Evolutionary conservation across 1,140 invertebrate genomes (phyloP), one percentile per base, ranked within the genome.

Genomic region (Papilio dardanus): DNA sequence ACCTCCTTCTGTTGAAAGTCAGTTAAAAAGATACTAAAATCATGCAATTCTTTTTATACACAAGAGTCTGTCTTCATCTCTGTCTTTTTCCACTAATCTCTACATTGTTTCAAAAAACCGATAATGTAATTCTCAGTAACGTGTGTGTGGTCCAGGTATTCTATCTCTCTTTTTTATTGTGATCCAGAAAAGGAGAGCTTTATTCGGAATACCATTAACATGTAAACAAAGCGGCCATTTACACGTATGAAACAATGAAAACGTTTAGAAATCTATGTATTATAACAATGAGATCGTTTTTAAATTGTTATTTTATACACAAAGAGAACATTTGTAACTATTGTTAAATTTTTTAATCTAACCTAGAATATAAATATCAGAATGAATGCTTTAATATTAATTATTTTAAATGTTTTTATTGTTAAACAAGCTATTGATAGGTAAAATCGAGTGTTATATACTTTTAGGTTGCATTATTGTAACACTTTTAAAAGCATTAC

Each of bases 241-340:
- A 58, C 21, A 28, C 30, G 54, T 58, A 58, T 16, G 54, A 24
- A 30, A 58, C 54, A 58, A 58, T 58, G 54, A 58, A 24, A 58
- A 24, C 54, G 54, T 58, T 58, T 58, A 58, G 21, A 58, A 58
- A 58, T 58, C 21, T 21, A 28, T 28, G 16, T 46, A 46, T 46
- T 46, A 28, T 58, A 58, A 58, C 50, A 54, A 54, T 54, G 50
- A 54, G 50, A 54, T 54, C 19, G 50, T 54, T 54, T 54, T 8
- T 24, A 54, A 54, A 24, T 54, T 16, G 19, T 54, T 54, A 24
- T 54, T 54, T 54, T 24, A 54, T 54, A 24, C 50, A 54, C 12
- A 58, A 58, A 58, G 54, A 28, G 54, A 58, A 58, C 30, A 58
- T 58, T 58, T 12, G 30, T 58, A 58, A 28, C 10, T 28, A 28